Base-by-base conservation (phyloP, 2,888 invertebrate species). In the Spisula solida region DNA sequence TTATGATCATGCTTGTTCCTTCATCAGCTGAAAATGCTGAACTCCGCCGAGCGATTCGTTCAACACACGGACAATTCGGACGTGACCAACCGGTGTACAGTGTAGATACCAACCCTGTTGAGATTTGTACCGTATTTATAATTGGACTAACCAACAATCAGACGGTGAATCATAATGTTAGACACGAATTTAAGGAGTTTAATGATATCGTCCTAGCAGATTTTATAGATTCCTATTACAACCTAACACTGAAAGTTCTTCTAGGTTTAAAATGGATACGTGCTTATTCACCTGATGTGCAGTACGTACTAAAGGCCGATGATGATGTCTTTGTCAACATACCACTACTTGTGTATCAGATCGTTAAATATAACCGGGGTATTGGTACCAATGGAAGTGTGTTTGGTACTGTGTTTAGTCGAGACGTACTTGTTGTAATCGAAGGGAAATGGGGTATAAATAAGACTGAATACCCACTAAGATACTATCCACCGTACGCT, bases 401-500 rank as follows among this genome's bases (percentile, higher is more conserved):
- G 0, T 80, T 48, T 80, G 85, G 85, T 41, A 55, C 56, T 20
- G n/a, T 81, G 6, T 25, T 66, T 29, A 25, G 20, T 10, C 14
- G 60, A 48, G 56, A 29, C 6, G 8, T 80, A 10, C 41, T n/a
- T 0, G 85, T 80, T 2, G 56, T 47, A 10, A 56, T 41, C 14
- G 18, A 18, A 75, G 83, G 83, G 29, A 83, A 83, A 75, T 83
- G 83, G 83, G 83, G 75, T 14, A 48, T 83, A 0, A 81, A 29
- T 10, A 18, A 47, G 29, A n/a, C 18, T 1, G 85, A 85, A 41
- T 85, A 80, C 20, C 85, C 85, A 1, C 47, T 85, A 10, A 55
- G n/a, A 29, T 14, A 20, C n/a, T 85, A 85, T 60, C 85, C 85
- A n/a, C 85, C 85, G 2, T 85, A 85, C 60, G 80, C 78, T 5